Evolutionary conservation across 35 echinoderm and acorn worm genomes (phyloP).

Genomic region (Holothuria glaberrima): DNA sequence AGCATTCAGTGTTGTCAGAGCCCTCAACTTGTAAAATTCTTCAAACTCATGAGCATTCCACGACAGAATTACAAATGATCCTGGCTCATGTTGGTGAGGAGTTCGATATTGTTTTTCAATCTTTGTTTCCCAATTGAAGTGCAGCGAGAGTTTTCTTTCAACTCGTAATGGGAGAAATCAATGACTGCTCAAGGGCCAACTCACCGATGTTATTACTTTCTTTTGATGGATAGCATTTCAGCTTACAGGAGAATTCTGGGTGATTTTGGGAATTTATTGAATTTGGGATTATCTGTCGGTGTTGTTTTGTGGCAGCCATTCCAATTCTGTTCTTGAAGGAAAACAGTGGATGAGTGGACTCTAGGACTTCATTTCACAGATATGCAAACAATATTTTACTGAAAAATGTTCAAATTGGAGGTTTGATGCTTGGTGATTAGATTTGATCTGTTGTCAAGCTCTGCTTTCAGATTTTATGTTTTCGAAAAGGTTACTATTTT

Average conservation of each 20-base stretch:
- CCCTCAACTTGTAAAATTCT: conserved; percentile 12
- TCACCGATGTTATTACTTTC: conserved; percentile 42
- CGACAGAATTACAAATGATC: conserved; percentile 22
- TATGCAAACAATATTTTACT: no score
- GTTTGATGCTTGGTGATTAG: no score
- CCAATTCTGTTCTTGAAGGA: no score
- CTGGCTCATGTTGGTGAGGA: conserved; percentile 4
- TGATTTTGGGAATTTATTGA: conserved; percentile 41
- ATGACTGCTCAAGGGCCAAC: conserved; percentile 40
- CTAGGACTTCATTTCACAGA: no score
- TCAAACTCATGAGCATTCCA: conserved; percentile 19
- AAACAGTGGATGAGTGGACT: no score
- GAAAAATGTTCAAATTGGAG: no score
- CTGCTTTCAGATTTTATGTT: no score
- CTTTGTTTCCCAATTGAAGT: conserved; percentile 20
- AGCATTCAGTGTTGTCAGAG: neutral
- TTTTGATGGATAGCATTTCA: conserved; percentile 31
- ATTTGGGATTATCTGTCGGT: neutral
- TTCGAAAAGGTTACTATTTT: no score
- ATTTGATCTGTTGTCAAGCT: no score
- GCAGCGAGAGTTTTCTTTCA: neutral
- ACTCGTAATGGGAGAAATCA: conserved; percentile 43
- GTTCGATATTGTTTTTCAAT: conserved; percentile 26
- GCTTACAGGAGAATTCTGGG: conserved; percentile 29
- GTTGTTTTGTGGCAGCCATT: no score